phyloP scores from a whole-genome alignment of 2,113 vertebrate species.

The Brienomyrus brachyistius region DNA sequence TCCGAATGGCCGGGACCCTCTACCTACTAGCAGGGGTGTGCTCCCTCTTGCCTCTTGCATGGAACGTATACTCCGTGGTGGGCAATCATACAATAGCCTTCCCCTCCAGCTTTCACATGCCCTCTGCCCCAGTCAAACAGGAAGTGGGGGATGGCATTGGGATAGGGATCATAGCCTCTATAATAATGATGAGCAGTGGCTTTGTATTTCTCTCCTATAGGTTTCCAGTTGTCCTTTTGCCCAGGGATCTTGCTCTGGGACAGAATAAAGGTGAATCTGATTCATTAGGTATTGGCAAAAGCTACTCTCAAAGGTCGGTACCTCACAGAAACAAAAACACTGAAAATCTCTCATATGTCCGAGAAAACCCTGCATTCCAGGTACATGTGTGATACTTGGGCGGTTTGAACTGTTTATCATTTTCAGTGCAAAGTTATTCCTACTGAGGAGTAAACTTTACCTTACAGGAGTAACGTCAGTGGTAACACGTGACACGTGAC shows the following conservation, averaged over 20 bases:
- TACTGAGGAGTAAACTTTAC: neutral
- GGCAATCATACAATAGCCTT: constrained; percentile 66
- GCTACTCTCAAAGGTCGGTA: neutral
- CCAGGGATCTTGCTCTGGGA: neutral
- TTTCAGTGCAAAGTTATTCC: neutral
- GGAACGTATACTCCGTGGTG: constrained; percentile 65
- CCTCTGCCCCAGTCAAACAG: constrained; percentile 58
- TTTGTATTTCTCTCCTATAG: constrained; percentile 56
- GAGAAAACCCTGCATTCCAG: constrained; percentile 43
- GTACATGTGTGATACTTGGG: constrained; percentile 4
- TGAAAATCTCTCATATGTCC: neutral
- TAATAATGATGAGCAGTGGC: constrained; percentile 58
- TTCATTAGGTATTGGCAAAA: constrained; percentile 13
- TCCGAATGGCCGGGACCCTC: constrained; percentile 46
- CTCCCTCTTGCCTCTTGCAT: constrained; percentile 47
- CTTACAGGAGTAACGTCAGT: neutral
- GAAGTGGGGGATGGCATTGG: constrained; percentile 55
- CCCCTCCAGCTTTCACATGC: constrained; percentile 61
- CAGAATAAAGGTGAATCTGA: neutral
- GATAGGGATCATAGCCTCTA: constrained; percentile 54
- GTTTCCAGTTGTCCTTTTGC: neutral
- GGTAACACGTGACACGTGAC: neutral
- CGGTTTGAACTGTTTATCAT: neutral
- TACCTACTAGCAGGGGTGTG: constrained; percentile 46
- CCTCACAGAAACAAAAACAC: neutral